A percentile compares a stretch with the other conserved stretches of the same genome.
phyloP scores from a whole-genome alignment of 2,113 vertebrate genomes.

The Misgurnus mizolepis region DNA sequence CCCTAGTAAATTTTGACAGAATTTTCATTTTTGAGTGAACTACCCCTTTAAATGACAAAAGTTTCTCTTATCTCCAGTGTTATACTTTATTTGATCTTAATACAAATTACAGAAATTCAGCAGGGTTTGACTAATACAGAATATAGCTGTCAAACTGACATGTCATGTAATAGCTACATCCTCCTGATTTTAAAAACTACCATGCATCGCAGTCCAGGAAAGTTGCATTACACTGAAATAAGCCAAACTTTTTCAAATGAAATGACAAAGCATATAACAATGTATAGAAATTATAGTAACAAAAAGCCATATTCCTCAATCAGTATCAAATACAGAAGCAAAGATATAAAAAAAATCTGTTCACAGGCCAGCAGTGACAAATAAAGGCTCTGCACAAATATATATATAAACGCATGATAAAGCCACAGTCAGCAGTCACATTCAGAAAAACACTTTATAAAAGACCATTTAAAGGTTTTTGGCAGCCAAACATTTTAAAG shows the following conservation, averaged over 20 bases:
- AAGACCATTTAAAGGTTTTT: not conserved
- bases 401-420: not conserved
- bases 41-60: not conserved
- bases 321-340: slow-evolving; percentile 9
- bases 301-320: not conserved
- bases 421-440: not conserved
- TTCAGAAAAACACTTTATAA: not conserved
- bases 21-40: too few relatives aligned
- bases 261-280: not conserved
- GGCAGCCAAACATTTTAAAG: not conserved
- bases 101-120: not conserved
- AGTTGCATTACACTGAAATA: not conserved
- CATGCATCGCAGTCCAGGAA: slow-evolving; percentile 19
- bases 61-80: not conserved
- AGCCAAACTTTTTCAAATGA: not conserved
- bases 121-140: not conserved
- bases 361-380: slow-evolving; percentile 34
- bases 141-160: not conserved
- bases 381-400: not conserved
- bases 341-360: not conserved
- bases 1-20: too few relatives aligned
- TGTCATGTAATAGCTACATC: not conserved
- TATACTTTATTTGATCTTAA: slow-evolving; percentile 21
- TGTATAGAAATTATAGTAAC: not conserved
- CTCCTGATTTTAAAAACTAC: not conserved